phyloP scores from a whole-genome alignment of 2,797 vertebrate genomes.

The Florisuga fusca region DNA sequence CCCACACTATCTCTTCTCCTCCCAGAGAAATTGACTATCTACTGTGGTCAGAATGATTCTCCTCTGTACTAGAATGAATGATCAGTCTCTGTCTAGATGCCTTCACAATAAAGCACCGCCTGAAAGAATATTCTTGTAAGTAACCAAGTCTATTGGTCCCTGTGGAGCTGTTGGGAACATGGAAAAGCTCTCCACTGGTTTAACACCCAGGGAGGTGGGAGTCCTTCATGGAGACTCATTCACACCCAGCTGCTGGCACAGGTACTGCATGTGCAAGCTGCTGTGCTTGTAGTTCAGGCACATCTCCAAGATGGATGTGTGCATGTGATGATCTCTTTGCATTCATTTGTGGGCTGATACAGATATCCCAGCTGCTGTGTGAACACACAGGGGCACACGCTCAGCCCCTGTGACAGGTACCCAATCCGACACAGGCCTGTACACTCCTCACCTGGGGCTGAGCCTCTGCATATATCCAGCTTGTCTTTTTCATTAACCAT shows the following conservation, averaged over 20 bases:
- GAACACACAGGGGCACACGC: not conserved
- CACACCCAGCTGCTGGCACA: not conserved
- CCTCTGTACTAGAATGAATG: slow-evolving; percentile 10
- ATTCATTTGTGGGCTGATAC: not conserved
- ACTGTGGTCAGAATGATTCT: not conserved
- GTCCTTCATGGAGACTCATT: rapidly evolving
- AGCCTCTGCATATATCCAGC: not conserved
- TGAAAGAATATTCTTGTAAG: slow-evolving; percentile 44
- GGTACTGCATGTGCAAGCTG: not conserved
- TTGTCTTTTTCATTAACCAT: not conserved
- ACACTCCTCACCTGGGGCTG: not conserved
- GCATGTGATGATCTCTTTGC: not conserved
- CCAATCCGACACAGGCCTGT: not conserved
- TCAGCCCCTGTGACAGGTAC: not conserved
- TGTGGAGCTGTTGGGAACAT: not conserved
- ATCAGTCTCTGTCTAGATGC: slow-evolving; percentile 55
- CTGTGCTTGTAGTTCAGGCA: not conserved
- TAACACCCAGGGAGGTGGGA: not conserved
- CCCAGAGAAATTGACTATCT: not conserved
- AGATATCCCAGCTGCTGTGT: not conserved
- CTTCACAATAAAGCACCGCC: slow-evolving; percentile 44
- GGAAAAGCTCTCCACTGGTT: not conserved
- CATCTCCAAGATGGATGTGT: not conserved
- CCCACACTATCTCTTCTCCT: not conserved
- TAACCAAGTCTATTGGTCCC: not conserved